Conservation (phyloP, 2,888 invertebrate genomes). For the Didymodactylos carnosus region DNA sequence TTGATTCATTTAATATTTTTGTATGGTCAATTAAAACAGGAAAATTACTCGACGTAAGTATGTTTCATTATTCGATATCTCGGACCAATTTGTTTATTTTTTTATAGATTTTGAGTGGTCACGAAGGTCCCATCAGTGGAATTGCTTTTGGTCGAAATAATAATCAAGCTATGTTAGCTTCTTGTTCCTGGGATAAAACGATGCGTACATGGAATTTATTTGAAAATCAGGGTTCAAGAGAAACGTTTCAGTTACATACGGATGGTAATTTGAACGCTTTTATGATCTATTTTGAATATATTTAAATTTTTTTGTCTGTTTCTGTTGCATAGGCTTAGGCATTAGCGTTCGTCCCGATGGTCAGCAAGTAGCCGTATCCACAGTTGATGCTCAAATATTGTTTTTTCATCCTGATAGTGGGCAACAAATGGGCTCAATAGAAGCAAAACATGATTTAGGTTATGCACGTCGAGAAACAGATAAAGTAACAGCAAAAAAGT, state of each 20-base stretch:
- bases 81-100: background rate
- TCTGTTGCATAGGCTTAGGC: constrained; percentile 51
- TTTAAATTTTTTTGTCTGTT: constrained; percentile 16
- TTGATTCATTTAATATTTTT: constrained; percentile 79
- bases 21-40: constrained; percentile 88
- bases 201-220: constrained; percentile 75
- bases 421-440: constrained; percentile 47
- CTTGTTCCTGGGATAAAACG: constrained; percentile 84
- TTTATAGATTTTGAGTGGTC: constrained; percentile 51
- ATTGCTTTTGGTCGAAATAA: constrained; percentile 56
- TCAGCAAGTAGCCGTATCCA: constrained; percentile 71
- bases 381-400: constrained; percentile 62
- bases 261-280: constrained; percentile 43
- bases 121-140: constrained; percentile 70
- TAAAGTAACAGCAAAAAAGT: constrained; percentile 63
- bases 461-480: constrained; percentile 62
- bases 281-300: background rate
- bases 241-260: constrained; percentile 53
- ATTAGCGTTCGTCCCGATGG: constrained; percentile 78
- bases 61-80: background rate
- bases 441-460: constrained; percentile 70
- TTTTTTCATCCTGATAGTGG: constrained; percentile 48
- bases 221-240: constrained; percentile 50
- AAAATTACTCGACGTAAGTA: constrained; percentile 51
- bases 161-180: constrained; percentile 43